phyloP scores from a whole-genome alignment of 2,797 vertebrate genomes.

The Megaceryle alcyon region DNA sequence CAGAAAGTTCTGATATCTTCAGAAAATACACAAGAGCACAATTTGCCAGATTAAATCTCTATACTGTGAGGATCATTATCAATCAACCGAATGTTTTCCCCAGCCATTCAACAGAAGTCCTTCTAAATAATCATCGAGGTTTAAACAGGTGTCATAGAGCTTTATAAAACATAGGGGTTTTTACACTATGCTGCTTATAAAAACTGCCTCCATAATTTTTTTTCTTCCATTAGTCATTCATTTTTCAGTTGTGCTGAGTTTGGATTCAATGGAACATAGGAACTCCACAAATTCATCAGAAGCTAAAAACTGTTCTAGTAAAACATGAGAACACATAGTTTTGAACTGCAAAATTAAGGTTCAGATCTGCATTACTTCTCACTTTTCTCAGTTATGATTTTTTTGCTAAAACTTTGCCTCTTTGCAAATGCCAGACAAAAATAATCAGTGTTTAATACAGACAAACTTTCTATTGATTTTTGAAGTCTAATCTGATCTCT shows the following conservation, averaged over 20 bases:
- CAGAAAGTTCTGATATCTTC: neutral
- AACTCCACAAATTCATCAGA: neutral
- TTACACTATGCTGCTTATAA: neutral
- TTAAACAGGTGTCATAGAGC: neutral
- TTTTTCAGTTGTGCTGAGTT: neutral
- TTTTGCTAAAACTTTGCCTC: neutral
- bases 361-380: neutral
- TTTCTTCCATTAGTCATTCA: neutral
- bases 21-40: neutral
- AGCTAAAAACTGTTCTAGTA: neutral
- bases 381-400: neutral
- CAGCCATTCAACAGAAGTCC: neutral
- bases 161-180: fast-evolving
- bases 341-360: neutral
- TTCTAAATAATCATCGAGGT: neutral
- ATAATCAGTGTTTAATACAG: neutral
- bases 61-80: neutral
- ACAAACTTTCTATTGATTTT: neutral
- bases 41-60: neutral
- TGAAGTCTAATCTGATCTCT: slow-evolving; percentile 5
- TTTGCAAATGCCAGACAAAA: neutral
- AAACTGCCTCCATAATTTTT: neutral
- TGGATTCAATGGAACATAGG: neutral
- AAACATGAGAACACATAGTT: neutral
- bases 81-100: neutral